Evolutionary conservation across 1,140 invertebrate species (phyloP).

Genomic region (Eupristina koningsbergeri): DNA sequence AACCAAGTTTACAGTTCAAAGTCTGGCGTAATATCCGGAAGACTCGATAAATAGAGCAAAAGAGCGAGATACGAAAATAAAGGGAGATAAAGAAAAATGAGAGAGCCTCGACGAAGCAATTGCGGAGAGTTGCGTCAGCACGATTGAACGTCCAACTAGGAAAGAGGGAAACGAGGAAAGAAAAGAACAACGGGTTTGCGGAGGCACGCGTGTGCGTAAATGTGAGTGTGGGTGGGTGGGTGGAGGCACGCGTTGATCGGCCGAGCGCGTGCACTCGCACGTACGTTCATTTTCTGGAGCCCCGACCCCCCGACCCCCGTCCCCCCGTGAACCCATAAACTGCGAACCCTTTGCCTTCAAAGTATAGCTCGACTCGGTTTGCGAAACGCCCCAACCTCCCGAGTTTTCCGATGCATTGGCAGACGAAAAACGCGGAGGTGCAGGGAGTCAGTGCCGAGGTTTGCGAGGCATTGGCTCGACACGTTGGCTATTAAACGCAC

Average conservation of each 20-base stretch:
- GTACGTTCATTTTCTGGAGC: not conserved
- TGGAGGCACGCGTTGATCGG: not conserved
- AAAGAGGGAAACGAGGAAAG: not conserved
- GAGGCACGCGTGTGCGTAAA: too few species aligned
- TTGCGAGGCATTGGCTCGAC: too few species aligned
- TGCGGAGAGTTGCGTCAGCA: constrained; percentile 7
- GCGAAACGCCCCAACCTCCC: too few species aligned
- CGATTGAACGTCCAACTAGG: not conserved
- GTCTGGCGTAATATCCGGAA: constrained; percentile 17
- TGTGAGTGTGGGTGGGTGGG: too few species aligned
- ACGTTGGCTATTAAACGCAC: too few species aligned
- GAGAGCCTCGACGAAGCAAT: not conserved
- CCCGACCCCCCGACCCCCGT: not conserved
- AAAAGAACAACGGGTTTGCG: not conserved
- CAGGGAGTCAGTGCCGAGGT: too few species aligned
- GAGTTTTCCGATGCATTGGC: too few species aligned
- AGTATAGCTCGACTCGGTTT: too few species aligned
- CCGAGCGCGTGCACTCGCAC: not conserved
- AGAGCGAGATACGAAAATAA: too few species aligned
- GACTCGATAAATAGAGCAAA: not conserved
- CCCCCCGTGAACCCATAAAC: not conserved
- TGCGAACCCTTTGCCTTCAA: not conserved
- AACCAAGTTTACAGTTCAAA: not conserved
- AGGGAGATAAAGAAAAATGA: not conserved
- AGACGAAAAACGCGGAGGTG: too few species aligned